Evolutionary conservation across 2,888 invertebrate genomes (phyloP).

Genomic region (Torymus texanus): DNA sequence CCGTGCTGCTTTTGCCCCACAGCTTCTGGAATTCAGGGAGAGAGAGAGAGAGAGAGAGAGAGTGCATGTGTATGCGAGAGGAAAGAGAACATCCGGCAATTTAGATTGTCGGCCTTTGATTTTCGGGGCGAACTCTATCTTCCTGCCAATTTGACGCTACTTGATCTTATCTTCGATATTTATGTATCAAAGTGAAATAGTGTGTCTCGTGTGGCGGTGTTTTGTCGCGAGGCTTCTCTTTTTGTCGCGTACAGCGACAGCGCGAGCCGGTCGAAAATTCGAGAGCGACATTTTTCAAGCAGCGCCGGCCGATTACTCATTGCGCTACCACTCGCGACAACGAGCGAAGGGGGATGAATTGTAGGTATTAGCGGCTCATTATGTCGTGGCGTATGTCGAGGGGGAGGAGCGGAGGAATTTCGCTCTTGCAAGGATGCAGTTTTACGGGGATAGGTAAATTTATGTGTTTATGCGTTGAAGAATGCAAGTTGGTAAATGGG

Average conservation of each 20-base stretch:
- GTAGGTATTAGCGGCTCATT: constrained; percentile 28
- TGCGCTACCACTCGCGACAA: not conserved
- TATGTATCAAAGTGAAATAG: constrained; percentile 54
- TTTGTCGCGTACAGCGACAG: constrained; percentile 9
- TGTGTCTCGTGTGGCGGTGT: constrained; percentile 10
- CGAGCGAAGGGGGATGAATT: not conserved
- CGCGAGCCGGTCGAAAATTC: constrained; percentile 31
- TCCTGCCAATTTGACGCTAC: constrained; percentile 50
- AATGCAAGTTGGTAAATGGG: too few relatives aligned
- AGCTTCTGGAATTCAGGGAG: constrained; percentile 54
- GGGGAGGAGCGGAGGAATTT: not conserved
- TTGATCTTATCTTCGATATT: constrained; percentile 54
- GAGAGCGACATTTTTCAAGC: constrained; percentile 43
- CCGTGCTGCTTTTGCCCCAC: constrained; percentile 10
- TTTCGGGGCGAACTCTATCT: constrained; percentile 52
- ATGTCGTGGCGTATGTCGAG: not conserved
- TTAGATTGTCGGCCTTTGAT: constrained; percentile 55
- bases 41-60: constrained; percentile 11
- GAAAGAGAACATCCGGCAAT: constrained; percentile 46
- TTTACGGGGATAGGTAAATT: not conserved
- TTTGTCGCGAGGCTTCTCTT: not conserved
- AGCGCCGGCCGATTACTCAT: constrained; percentile 35
- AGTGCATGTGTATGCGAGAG: not conserved
- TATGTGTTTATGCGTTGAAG: too few relatives aligned
- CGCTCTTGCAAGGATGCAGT: not conserved